These are phyloP conservation scores for Parazoanthus swiftii DNA, from an alignment of 92 coral and sea anemone genomes.

Conservation along the genomic window DNA sequence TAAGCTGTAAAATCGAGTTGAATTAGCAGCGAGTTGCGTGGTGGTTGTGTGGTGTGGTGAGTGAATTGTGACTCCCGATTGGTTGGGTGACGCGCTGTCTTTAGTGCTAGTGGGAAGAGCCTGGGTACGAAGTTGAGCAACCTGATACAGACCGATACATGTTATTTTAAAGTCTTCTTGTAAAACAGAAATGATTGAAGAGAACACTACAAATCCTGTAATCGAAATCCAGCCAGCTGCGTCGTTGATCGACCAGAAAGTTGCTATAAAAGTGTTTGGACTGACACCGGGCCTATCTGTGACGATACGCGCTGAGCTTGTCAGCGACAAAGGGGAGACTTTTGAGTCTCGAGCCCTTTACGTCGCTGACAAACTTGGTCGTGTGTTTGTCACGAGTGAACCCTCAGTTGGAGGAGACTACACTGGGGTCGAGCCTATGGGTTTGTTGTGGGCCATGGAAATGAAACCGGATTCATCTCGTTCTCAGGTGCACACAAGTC, in stretches of 20 bases:
- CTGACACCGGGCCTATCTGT: neutral
- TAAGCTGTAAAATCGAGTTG: too few relatives aligned
- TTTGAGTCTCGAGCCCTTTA: conserved; percentile 18
- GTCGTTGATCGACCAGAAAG: conserved; percentile 25
- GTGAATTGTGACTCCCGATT: too few relatives aligned
- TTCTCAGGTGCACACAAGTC: conserved; percentile 44
- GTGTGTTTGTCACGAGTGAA: conserved; percentile 5
- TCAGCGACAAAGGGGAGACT: conserved; percentile 3
- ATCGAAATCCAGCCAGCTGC: neutral
- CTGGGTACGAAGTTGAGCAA: too few relatives aligned
- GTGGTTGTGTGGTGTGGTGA: too few relatives aligned
- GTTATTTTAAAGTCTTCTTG: too few relatives aligned
- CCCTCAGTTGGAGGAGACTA: conserved; percentile 29
- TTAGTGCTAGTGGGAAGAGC: too few relatives aligned
- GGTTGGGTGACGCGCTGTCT: too few relatives aligned
- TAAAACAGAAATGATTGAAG: too few relatives aligned
- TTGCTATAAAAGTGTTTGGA: conserved; percentile 3
- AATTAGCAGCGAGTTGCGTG: too few relatives aligned
- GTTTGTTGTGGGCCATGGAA: conserved; percentile 66
- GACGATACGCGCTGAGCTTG: conserved; percentile 15
- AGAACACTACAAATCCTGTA: neutral
- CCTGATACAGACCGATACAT: too few relatives aligned
- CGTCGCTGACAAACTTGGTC: conserved; percentile 1
- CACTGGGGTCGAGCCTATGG: conserved; percentile 50
- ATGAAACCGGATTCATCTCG: conserved; percentile 31